Base-by-base conservation (phyloP, 2,888 invertebrate genomes). In the Mycogona germanica region DNA sequence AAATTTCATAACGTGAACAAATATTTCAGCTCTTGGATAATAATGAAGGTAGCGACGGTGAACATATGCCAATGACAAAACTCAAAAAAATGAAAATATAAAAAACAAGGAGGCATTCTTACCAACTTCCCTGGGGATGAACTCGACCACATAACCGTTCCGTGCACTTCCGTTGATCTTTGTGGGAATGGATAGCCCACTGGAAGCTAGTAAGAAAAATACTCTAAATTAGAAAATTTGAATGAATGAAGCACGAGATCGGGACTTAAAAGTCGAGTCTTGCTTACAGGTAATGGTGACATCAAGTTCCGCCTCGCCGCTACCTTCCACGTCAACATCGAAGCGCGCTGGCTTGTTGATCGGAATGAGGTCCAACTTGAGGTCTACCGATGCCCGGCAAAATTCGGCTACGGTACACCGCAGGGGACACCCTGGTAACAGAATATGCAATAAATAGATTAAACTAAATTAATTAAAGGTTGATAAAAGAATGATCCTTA, bases 101-200 rank as follows among this genome's bases (percentile, higher is more conserved):
- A n/a, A n/a, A n/a, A n/a, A n/a, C n/a, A n/a, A n/a, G n/a, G n/a
- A n/a, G n/a, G n/a, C n/a, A n/a, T 57, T 19, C 61, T 59, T 58
- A 56, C 95, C 96, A n/a, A 96, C 93, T 70, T 85, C 84, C 57
- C 78, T 78, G 1, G 96, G 95, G 26, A 87, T 87, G 68, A 95
- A 97, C 68, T 92, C 87, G 30, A 89, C 87, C 0, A 86, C 84
- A 64, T 92, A 83, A 2, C 89, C 91, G 21, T 83, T 81, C 66
- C 87, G 82, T 30, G 87, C 84, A 62, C 87, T 87, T 17, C 89
- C 89, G 1, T 87, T 87, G 19, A 93, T 83, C 65, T 87, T 81
- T 1, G 89, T 89, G 2, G 91, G 91, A 26, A 91, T 74, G 28
- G 83, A 84, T 26, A 81, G 76, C 1, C 89, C 89, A n/a, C 87